These are phyloP conservation scores for Agrochola lota DNA, from an alignment of 2,888 invertebrate species.

Conservation along the genomic window DNA sequence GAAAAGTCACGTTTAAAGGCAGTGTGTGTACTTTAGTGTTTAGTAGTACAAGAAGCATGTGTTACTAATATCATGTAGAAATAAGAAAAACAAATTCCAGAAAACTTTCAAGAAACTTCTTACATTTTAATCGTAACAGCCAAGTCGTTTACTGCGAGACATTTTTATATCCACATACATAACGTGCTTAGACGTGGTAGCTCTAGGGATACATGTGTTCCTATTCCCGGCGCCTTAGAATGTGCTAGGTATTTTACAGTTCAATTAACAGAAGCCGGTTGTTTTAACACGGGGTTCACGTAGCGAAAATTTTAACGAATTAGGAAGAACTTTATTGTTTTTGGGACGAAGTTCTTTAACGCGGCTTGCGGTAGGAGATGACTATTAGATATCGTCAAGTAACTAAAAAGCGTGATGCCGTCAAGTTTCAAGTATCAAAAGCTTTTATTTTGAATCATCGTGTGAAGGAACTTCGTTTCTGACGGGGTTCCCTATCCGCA, in stretches of 20 bases:
- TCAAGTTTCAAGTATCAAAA: no score
- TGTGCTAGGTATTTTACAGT: constrained; percentile 37
- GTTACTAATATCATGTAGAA: neutral
- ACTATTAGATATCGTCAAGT: no score
- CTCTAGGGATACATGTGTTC: constrained; percentile 26
- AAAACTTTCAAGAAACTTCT: neutral
- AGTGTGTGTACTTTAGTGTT: no score
- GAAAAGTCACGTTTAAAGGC: no score
- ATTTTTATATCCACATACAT: constrained; percentile 43
- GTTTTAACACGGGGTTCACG: constrained; percentile 14
- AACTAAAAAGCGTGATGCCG: no score
- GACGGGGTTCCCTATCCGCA: no score
- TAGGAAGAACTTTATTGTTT: neutral
- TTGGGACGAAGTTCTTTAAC: neutral
- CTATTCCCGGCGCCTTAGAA: constrained; percentile 17
- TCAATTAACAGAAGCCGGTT: constrained; percentile 36
- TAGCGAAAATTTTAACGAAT: neutral
- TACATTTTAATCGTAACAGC: constrained; percentile 18
- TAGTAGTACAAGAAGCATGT: neutral
- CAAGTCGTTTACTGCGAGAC: constrained; percentile 33
- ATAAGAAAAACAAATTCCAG: neutral
- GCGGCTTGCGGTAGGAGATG: no score
- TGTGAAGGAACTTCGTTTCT: no score
- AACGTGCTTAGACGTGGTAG: constrained; percentile 6
- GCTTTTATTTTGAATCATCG: no score